Percentiles rank a stretch among this genome's conserved stretches.
Evolutionary conservation across 2,888 invertebrate genomes (phyloP).

Genomic region (Tricholauxania praeusta): DNA sequence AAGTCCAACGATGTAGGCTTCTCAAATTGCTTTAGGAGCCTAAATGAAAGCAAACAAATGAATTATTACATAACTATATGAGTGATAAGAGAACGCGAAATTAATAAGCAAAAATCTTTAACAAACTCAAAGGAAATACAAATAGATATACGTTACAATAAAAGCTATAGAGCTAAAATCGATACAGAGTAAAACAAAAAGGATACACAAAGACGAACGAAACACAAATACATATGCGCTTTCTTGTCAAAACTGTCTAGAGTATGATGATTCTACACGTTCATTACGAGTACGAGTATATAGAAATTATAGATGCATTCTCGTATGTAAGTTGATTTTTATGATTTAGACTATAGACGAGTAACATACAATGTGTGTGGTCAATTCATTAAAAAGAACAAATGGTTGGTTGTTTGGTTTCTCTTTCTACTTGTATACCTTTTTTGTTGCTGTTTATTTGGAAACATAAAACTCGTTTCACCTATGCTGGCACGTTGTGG

Average conservation of each 20-base stretch:
- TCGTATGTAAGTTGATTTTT: too few relatives aligned
- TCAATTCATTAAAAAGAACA: neutral
- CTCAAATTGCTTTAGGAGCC: conserved; percentile 74
- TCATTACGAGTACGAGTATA: too few relatives aligned
- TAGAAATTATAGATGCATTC: too few relatives aligned
- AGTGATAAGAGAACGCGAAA: neutral
- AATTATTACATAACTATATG: neutral
- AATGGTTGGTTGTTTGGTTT: neutral
- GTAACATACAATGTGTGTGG: neutral
- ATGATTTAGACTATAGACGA: neutral
- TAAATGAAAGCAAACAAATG: conserved; percentile 48
- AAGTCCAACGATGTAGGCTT: conserved; percentile 74
- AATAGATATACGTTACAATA: neutral
- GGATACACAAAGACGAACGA: conserved; percentile 32
- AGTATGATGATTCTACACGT: too few relatives aligned
- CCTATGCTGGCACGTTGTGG: conserved; percentile 69
- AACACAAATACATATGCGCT: too few relatives aligned
- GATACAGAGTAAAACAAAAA: conserved; percentile 28
- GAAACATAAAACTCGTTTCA: conserved; percentile 65
- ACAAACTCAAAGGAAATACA: neutral
- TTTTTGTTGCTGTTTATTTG: conserved; percentile 69
- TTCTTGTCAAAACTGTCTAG: too few relatives aligned
- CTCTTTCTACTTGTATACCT: conserved; percentile 55
- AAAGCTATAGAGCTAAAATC: too few relatives aligned
- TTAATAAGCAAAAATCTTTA: neutral